These are phyloP conservation scores for Lepus oiostolus DNA, from an alignment of 2,797 vertebrate genomes.

Conservation along the genomic window DNA sequence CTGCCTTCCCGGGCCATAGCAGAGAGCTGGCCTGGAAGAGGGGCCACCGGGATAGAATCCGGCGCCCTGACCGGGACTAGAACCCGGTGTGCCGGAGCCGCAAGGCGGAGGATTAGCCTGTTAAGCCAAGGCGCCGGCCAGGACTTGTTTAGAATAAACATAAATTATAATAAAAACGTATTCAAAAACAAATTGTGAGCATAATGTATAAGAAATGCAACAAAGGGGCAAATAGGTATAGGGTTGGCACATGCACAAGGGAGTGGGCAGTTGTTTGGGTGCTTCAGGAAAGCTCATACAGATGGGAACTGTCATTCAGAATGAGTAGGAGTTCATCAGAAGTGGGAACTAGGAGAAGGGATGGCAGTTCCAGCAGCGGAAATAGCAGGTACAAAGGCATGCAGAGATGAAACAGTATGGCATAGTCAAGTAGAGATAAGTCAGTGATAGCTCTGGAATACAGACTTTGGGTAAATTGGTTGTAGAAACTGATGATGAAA, in stretches of 20 bases:
- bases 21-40: too few relatives aligned
- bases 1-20: too few relatives aligned
- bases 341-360: constrained; percentile 14
- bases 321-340: constrained; percentile 65
- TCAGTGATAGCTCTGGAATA: neutral
- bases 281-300: constrained; percentile 42
- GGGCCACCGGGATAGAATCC: too few relatives aligned
- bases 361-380: neutral
- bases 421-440: neutral
- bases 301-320: constrained; percentile 59
- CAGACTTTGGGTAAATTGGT: neutral
- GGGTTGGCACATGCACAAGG: neutral
- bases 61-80: too few relatives aligned
- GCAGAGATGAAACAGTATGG: neutral
- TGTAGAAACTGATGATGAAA: neutral
- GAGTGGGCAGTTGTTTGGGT: constrained; percentile 68
- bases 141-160: constrained; percentile 3
- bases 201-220: neutral
- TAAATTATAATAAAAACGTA: neutral
- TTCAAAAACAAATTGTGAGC: neutral
- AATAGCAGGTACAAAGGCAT: constrained; percentile 26
- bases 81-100: too few relatives aligned
- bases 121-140: too few relatives aligned
- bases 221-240: constrained; percentile 30
- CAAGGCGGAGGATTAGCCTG: too few relatives aligned